phyloP scores from a whole-genome alignment of 2,797 vertebrate species.

The Xiphophorus birchmanni region DNA sequence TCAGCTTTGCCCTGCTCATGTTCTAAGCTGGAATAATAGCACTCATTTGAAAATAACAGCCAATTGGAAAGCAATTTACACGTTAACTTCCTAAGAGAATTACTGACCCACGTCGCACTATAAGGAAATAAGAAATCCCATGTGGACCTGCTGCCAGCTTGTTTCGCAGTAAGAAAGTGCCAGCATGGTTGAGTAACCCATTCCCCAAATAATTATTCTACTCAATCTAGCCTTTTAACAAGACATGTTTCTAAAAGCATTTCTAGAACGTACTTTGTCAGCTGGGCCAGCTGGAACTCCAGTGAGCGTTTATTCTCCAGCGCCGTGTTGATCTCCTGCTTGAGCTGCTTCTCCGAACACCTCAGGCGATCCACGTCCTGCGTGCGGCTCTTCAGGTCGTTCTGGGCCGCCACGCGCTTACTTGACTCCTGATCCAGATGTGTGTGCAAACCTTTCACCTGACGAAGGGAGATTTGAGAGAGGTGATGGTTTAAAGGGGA shows the following conservation, averaged over 20 bases:
- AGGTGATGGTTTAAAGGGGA: background rate
- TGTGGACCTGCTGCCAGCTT: constrained; percentile 20
- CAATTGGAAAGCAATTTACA: constrained; percentile 66
- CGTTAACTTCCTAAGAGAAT: constrained; percentile 70
- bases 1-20: constrained; percentile 61
- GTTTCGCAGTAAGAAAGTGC: constrained; percentile 11
- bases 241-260: background rate
- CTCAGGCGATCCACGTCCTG: constrained; percentile 92
- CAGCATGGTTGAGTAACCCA: background rate
- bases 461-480: constrained; percentile 7
- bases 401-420: constrained; percentile 87
- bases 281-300: constrained; percentile 95
- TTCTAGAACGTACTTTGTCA: constrained; percentile 89
- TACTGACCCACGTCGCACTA: constrained; percentile 37
- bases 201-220: background rate
- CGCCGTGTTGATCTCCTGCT: constrained; percentile 94
- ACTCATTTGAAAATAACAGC: constrained; percentile 65
- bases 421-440: constrained; percentile 92
- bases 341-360: constrained; percentile 95
- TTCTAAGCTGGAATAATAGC: constrained; percentile 74
- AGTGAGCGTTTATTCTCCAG: constrained; percentile 93
- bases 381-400: constrained; percentile 88
- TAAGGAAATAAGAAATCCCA: constrained; percentile 33
- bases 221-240: background rate
- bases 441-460: constrained; percentile 88